These are phyloP conservation scores for Aselliscus stoliczkanus DNA, from an alignment of 2,797 vertebrate species.

Conservation along the genomic window DNA sequence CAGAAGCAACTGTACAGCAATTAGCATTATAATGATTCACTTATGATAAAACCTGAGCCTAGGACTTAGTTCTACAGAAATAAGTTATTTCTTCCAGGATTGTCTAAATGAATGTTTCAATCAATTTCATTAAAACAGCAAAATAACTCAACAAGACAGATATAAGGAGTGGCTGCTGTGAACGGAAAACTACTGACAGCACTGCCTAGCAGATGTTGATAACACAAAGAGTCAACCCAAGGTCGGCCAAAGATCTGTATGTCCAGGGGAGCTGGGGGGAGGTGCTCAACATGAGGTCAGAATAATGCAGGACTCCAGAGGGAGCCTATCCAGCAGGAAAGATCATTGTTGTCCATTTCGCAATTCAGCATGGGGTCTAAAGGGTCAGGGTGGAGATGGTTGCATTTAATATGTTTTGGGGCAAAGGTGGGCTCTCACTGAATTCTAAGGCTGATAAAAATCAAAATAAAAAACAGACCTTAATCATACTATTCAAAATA, in stretches of 20 bases:
- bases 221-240: neutral
- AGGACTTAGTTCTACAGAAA: neutral
- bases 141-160: neutral
- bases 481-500: neutral
- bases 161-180: neutral
- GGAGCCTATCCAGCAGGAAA: neutral
- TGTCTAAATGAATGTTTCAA: neutral
- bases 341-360: neutral
- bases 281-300: neutral
- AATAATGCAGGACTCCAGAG: neutral
- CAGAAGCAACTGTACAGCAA: neutral
- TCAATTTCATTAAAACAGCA: neutral
- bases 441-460: neutral
- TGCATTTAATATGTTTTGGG: neutral
- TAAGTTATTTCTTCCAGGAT: neutral
- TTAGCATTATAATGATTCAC: neutral
- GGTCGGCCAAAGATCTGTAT: conserved; percentile 20
- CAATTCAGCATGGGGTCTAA: neutral
- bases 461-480: neutral
- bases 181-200: neutral
- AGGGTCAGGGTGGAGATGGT: neutral
- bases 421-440: neutral
- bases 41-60: neutral
- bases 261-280: neutral
- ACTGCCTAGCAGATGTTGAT: no score